A percentile compares a stretch with the other conserved stretches of the same genome.
These are phyloP conservation scores for Tragelaphus scriptus DNA, from an alignment of 2,113 vertebrate species.

Conservation along the genomic window DNA sequence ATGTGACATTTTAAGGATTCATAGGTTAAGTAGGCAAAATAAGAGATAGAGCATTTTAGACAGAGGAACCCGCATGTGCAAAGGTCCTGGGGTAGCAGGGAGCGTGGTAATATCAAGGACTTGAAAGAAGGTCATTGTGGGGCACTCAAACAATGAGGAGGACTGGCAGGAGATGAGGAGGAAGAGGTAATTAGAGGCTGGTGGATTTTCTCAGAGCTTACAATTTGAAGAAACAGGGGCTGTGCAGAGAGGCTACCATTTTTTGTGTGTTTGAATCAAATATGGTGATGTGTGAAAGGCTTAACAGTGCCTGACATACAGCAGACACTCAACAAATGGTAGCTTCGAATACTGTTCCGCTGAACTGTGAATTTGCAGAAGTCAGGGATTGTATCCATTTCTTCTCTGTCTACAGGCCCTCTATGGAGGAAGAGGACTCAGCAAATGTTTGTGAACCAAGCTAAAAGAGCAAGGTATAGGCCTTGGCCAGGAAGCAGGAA, in stretches of 20 bases:
- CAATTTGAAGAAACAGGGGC: not conserved
- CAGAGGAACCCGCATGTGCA: not conserved
- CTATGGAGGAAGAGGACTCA: not conserved
- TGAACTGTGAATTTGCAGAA: not conserved
- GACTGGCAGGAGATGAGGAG: not conserved
- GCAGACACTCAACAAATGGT: not conserved
- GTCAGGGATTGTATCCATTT: not conserved
- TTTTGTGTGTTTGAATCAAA: not conserved
- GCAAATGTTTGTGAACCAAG: not conserved
- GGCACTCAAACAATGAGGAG: not conserved
- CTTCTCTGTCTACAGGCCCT: not conserved
- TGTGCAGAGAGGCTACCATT: not conserved
- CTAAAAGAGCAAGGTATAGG: not conserved
- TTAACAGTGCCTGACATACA: not conserved
- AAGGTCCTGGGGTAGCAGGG: not conserved
- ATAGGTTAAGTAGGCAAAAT: not conserved
- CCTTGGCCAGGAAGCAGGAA: not conserved
- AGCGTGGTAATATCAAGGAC: not conserved
- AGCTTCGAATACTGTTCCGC: not conserved
- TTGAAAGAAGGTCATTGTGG: not conserved
- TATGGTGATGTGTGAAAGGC: not conserved
- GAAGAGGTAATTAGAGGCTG: not conserved
- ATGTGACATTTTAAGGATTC: not conserved
- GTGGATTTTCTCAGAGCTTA: not conserved
- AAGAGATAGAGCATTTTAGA: not conserved